Evolutionary conservation across 2,888 invertebrate species (phyloP).

Genomic region (Chouioia cunea): DNA sequence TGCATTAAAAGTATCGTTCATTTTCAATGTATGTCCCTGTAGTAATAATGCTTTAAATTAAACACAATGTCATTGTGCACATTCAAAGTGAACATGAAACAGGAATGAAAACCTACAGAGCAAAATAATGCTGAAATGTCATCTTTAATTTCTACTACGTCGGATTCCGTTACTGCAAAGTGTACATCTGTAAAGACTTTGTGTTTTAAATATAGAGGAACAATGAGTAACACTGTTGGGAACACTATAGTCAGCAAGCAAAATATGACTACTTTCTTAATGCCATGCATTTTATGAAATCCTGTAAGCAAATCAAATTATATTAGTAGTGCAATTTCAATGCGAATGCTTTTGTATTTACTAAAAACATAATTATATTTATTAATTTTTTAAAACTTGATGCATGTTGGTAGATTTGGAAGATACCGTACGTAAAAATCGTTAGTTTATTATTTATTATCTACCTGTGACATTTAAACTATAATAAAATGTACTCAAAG

Average conservation of each 20-base stretch:
- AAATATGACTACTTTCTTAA: conserved; percentile 82
- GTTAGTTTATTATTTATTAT: too few species aligned
- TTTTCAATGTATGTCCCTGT: conserved; percentile 80
- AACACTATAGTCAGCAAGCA: conserved; percentile 82
- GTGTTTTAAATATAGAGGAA: conserved; percentile 83
- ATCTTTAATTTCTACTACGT: conserved; percentile 85
- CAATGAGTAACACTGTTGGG: conserved; percentile 80
- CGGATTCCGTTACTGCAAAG: conserved; percentile 86
- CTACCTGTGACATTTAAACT: too few species aligned
- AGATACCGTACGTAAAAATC: too few species aligned
- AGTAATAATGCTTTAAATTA: conserved; percentile 37
- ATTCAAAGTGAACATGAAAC: conserved; percentile 18
- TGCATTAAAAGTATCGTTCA: conserved; percentile 81
- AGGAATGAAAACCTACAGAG: conserved; percentile 62
- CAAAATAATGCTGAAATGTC: conserved; percentile 88
- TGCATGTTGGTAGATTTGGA: too few species aligned
- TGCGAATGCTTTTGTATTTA: too few species aligned
- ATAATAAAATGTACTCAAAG: too few species aligned
- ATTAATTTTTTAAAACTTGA: too few species aligned
- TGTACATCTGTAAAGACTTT: conserved; percentile 82
- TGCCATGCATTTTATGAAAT: conserved; percentile 82
- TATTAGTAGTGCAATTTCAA: background rate
- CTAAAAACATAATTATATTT: too few species aligned
- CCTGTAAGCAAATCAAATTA: conserved; percentile 60
- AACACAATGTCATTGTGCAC: conserved; percentile 20